Base-by-base conservation (phyloP, 1,140 invertebrate species). In the Maniola jurtina region DNA sequence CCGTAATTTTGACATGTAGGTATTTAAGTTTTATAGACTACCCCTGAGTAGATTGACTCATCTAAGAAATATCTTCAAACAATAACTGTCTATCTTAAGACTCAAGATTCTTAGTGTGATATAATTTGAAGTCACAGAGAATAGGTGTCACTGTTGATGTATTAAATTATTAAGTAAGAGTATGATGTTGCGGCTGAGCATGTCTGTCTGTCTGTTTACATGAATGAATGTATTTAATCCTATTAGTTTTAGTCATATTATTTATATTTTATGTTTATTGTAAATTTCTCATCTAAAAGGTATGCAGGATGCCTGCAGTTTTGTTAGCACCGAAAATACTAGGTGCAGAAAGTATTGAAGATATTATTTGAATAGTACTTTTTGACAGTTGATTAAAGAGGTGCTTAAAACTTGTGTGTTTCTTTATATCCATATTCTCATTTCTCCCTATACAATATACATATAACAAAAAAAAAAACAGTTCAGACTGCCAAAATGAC, bases 351-450 rank as follows among this genome's bases (percentile, higher is more conserved):
- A 80, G 64, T 78, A 78, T 80, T 69, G 74, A 77, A 81, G 76
- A 80, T 84, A 79, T 83, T 84, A 84, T 84, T 82, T 87, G 77
- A 85, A 83, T 79, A 76, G 77, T 78, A 84, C 77, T 83, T 86
- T 88, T 84, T 88, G 84, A 86, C 80, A 79, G 80, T 88, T 78
- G 79, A 90, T 84, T 90, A 90, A 89, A 88, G 84, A 84, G 84
- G 88, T 90, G 88, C 88, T 88, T 90, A 84, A 79, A 77, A 77
- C 75, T 71, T 11, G 76, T 70, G 48, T 61, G 50, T 69, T 68
- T 77, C 11, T 45, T n/a, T 8, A n/a, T 11, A 45, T 45, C 42
- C 40, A 3, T 9, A 8, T 42, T 9, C 42, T 45, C 13, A 40
- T 3, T 1, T 40, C 38, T 9, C 7, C 38, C 7, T 40, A 40